phyloP scores from a whole-genome alignment of 2,888 invertebrate genomes.

The Koerneria pararmatus region DNA sequence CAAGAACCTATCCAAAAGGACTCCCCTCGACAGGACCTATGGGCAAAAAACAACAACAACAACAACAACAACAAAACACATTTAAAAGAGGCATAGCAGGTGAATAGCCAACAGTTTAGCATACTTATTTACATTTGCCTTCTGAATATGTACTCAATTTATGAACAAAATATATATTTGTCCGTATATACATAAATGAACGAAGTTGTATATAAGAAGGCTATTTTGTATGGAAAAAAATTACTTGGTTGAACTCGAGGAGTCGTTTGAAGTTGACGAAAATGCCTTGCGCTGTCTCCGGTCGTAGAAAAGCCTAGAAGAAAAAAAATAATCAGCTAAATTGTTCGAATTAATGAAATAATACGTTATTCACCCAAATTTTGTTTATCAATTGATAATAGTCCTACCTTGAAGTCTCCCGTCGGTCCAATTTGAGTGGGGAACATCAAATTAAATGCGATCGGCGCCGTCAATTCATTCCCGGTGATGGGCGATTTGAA shows the following conservation, averaged over 20 bases:
- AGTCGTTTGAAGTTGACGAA: constrained; percentile 98
- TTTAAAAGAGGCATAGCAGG: no score
- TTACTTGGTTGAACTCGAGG: constrained; percentile 87
- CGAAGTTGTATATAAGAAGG: neutral
- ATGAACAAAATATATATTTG: no score
- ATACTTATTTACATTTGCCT: no score
- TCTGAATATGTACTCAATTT: no score
- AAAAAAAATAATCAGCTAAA: neutral
- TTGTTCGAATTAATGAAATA: neutral
- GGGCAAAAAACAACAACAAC: no score
- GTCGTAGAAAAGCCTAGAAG: constrained; percentile 72
- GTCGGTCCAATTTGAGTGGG: constrained; percentile 95
- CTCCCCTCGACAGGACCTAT: no score
- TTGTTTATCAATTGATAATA: neutral
- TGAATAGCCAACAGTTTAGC: no score
- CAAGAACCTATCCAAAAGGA: no score
- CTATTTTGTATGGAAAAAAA: neutral
- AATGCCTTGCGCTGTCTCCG: constrained; percentile 98
- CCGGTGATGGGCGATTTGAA: constrained; percentile 93
- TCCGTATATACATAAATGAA: no score
- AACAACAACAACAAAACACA: no score
- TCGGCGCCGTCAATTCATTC: constrained; percentile 86
- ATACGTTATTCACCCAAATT: no score
- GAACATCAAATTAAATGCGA: constrained; percentile 99
- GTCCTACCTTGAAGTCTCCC: constrained; percentile 76